A percentile compares a stretch with the other conserved stretches of the same genome.
Evolutionary conservation across 2,888 invertebrate genomes (phyloP).

Genomic region (Orthonevra nobilis): DNA sequence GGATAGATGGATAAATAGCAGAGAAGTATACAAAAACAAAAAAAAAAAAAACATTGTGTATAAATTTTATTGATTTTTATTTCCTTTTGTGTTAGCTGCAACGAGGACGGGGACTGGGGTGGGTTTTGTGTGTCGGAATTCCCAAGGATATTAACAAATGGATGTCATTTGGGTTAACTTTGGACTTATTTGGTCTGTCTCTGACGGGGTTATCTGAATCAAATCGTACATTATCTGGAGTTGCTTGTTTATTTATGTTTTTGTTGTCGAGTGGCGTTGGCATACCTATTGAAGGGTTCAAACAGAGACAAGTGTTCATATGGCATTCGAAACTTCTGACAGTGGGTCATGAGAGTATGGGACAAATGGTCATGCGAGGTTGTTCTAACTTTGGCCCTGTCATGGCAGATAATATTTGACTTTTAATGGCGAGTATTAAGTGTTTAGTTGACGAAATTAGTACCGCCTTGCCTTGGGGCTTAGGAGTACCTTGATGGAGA

Average conservation of each 20-base stretch:
- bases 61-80: conserved; percentile 29
- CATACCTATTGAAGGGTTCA: neutral
- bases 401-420: too few species aligned
- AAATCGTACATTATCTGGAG: too few species aligned
- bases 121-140: conserved; percentile 6
- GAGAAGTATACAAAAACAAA: conserved; percentile 21
- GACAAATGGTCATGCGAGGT: too few species aligned
- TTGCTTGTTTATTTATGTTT: conserved; percentile 13
- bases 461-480: too few species aligned
- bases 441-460: too few species aligned
- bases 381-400: too few species aligned
- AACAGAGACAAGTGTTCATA: neutral
- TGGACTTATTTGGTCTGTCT: conserved; percentile 4
- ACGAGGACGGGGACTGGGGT: too few species aligned
- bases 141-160: conserved; percentile 27
- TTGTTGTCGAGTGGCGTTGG: neutral
- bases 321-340: neutral
- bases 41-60: too few species aligned
- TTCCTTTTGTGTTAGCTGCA: neutral
- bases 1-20: neutral
- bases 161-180: conserved; percentile 38
- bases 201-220: conserved; percentile 23
- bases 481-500: too few species aligned
- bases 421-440: too few species aligned
- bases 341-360: conserved; percentile 6